Evolutionary conservation across 2,113 vertebrate species (phyloP).

Genomic region (Rhinoptilus africanus): DNA sequence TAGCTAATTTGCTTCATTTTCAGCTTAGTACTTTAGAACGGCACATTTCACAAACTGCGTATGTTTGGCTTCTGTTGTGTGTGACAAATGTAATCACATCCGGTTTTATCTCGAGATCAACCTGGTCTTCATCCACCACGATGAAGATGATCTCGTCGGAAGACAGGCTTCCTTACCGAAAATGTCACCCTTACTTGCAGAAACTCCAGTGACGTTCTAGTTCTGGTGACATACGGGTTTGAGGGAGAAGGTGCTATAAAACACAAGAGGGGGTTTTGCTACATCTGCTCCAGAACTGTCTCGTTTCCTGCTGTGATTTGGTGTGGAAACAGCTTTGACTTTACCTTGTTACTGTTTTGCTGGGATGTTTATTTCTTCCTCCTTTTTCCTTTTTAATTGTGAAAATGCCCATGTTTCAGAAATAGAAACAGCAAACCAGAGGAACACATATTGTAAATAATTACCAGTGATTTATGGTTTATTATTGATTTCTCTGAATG

Average conservation of each 20-base stretch:
- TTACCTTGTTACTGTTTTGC: background rate
- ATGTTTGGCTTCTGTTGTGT: background rate
- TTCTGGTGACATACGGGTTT: background rate
- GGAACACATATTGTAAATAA: background rate
- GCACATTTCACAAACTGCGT: background rate
- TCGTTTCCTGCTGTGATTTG: background rate
- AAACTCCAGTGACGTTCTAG: background rate
- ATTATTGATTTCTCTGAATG: background rate
- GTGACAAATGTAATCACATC: background rate
- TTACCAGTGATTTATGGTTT: background rate
- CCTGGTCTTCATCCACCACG: background rate
- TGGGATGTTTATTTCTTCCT: background rate
- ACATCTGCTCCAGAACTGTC: too few species aligned
- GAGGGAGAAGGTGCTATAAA: background rate
- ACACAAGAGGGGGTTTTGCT: background rate
- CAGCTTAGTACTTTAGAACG: background rate
- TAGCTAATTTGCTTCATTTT: background rate
- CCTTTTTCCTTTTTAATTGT: background rate
- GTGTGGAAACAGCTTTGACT: background rate
- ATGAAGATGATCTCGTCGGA: rapidly evolving
- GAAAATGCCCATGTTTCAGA: background rate
- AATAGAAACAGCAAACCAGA: background rate
- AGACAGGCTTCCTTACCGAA: background rate
- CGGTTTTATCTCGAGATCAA: background rate
- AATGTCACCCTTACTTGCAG: background rate